These are phyloP conservation scores for Slavum lentiscoides DNA, from an alignment of 2,888 invertebrate species.

Conservation along the genomic window DNA sequence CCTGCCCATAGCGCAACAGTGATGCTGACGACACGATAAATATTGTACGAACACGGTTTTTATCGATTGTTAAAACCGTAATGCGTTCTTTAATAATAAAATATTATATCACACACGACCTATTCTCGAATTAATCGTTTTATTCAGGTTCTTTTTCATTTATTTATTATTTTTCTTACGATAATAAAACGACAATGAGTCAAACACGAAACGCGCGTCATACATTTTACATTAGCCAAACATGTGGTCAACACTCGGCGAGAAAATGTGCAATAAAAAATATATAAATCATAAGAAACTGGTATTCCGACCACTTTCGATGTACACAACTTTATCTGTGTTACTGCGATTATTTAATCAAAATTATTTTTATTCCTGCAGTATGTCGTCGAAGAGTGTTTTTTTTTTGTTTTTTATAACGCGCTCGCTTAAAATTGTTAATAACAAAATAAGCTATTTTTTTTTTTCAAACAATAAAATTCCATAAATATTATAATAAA, in stretches of 20 bases:
- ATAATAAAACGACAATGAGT: not conserved
- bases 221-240: not conserved
- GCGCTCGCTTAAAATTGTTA: too few relatives aligned
- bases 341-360: not conserved
- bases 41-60: slow-evolving; percentile 6
- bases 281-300: not conserved
- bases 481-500: too few relatives aligned
- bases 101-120: too few relatives aligned
- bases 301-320: not conserved
- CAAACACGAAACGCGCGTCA: not conserved
- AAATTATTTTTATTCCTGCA: not conserved
- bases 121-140: too few relatives aligned
- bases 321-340: not conserved
- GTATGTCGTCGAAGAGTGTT: too few relatives aligned
- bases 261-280: not conserved
- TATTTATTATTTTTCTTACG: too few relatives aligned
- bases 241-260: not conserved
- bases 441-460: too few relatives aligned
- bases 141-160: too few relatives aligned
- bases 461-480: too few relatives aligned
- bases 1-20: slow-evolving; percentile 35
- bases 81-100: too few relatives aligned
- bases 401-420: not conserved
- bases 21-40: slow-evolving; percentile 31
- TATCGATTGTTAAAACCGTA: not conserved